Base-by-base conservation (phyloP, 2,888 invertebrate species). In the Rapana venosa region DNA sequence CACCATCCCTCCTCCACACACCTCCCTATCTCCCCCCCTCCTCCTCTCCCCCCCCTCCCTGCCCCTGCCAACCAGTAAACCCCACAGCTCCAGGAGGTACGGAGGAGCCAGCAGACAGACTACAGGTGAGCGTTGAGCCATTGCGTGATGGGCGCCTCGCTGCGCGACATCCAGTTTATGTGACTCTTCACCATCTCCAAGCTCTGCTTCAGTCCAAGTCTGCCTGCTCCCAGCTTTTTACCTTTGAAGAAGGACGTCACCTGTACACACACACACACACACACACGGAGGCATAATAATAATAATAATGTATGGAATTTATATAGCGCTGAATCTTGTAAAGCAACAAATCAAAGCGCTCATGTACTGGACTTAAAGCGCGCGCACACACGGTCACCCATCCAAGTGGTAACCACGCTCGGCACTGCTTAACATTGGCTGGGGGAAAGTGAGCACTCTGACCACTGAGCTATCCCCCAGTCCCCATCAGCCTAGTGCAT, bases 141-240 rank as follows among this genome's bases (percentile, higher is more conserved):
- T 17, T 93, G 91, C 47, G 93, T 93, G 35, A 96, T 94, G 58
- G 92, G 91, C 0, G 92, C 87, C 88, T 95, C 94, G 88, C 95
- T 93, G 58, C 93, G 92, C 17, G 93, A 90, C 85, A 94, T 90
- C 96, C 96, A 96, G 47, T 94, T 94, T 20, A 95, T 94, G 92
- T 96, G 96, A 88, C 94, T 94, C 90, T 94, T 92, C 17, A 96
- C 95, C 36, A 94, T 93, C 91, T 96, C 96, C 32, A 96, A 91
- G 6, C 94, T 92, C 90, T 96, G 96, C 56, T 95, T 91, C 15
- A 96, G 93, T 0, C 96, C 94, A 77, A 94, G 92, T 61, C 91
- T 92, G 8, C 95, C 96, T 13, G 95, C 91, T 1, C 94, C 95
- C 17, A 94, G 92, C 58, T 95, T 92, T 84, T 94, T 93, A 35